Evolutionary conservation across 2,113 vertebrate genomes (phyloP).

Genomic region (Oreochromis spilurus): DNA sequence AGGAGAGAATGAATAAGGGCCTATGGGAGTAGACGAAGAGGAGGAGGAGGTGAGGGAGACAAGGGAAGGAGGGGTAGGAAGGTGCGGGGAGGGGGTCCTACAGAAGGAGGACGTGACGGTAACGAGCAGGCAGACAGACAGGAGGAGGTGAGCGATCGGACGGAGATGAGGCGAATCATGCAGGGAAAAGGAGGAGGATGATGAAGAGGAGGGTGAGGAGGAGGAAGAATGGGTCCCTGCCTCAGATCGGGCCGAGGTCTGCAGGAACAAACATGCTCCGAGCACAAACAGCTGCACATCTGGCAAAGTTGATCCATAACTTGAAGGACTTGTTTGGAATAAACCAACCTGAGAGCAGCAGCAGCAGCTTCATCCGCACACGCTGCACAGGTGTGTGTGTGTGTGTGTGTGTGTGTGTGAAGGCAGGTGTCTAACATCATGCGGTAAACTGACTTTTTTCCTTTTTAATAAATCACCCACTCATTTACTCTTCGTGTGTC

Average conservation of each 20-base stretch:
- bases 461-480: neutral
- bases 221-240: slow-evolving; percentile 13
- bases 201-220: slow-evolving; percentile 4
- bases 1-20: slow-evolving; percentile 91
- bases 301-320: slow-evolving; percentile 81
- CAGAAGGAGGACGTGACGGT: slow-evolving; percentile 75
- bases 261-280: slow-evolving; percentile 39
- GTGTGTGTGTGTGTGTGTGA: neutral
- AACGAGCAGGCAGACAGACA: slow-evolving; percentile 42
- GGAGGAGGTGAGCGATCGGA: slow-evolving; percentile 36
- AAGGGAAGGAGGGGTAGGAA: neutral
- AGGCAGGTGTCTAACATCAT: neutral
- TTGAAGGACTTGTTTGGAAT: slow-evolving; percentile 26
- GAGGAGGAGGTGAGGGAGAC: slow-evolving; percentile 11
- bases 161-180: slow-evolving; percentile 53
- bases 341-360: neutral
- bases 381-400: neutral
- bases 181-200: slow-evolving; percentile 18
- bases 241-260: neutral
- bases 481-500: neutral
- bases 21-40: slow-evolving; percentile 67
- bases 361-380: neutral
- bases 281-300: slow-evolving; percentile 36
- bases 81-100: slow-evolving; percentile 68
- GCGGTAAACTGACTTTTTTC: neutral